Percentiles rank a stretch among this genome's conserved stretches.
phyloP scores from a whole-genome alignment of 2,888 invertebrate species.

The Drosophila ustulata region DNA sequence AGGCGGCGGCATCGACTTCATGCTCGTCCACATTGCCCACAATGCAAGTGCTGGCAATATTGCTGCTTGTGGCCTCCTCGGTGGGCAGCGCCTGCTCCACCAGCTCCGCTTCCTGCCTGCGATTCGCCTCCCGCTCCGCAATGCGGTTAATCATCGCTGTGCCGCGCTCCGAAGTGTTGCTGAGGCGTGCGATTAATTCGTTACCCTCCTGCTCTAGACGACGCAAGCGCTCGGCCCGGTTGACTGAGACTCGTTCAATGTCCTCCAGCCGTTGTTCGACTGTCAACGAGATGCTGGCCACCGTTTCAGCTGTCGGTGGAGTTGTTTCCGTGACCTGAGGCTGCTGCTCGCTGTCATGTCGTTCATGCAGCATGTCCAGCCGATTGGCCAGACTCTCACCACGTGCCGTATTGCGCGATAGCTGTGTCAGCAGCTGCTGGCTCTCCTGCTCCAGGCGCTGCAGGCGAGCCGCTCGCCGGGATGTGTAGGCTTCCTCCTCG shows the following conservation, averaged over 20 bases:
- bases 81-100: constrained; percentile 54
- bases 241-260: constrained; percentile 79
- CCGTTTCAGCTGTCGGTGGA: background rate
- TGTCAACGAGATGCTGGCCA: constrained; percentile 49
- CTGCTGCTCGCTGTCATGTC: constrained; percentile 34
- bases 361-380: constrained; percentile 80
- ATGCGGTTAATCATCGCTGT: constrained; percentile 82
- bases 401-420: constrained; percentile 76
- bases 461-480: constrained; percentile 76
- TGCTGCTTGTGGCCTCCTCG: constrained; percentile 51
- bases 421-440: constrained; percentile 87
- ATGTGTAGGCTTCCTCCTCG: constrained; percentile 79
- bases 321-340: constrained; percentile 3
- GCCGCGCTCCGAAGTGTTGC: constrained; percentile 81
- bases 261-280: constrained; percentile 81
- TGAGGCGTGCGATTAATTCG: constrained; percentile 87
- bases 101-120: constrained; percentile 63
- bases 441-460: constrained; percentile 92
- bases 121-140: constrained; percentile 75
- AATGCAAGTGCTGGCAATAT: constrained; percentile 74
- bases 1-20: constrained; percentile 51
- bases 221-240: constrained; percentile 80
- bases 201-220: constrained; percentile 93
- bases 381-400: constrained; percentile 69
- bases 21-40: constrained; percentile 68